Evolutionary conservation across 2,888 invertebrate species (phyloP), one percentile per base, ranked within the genome.

Genomic region (Parnassius smintheus): DNA sequence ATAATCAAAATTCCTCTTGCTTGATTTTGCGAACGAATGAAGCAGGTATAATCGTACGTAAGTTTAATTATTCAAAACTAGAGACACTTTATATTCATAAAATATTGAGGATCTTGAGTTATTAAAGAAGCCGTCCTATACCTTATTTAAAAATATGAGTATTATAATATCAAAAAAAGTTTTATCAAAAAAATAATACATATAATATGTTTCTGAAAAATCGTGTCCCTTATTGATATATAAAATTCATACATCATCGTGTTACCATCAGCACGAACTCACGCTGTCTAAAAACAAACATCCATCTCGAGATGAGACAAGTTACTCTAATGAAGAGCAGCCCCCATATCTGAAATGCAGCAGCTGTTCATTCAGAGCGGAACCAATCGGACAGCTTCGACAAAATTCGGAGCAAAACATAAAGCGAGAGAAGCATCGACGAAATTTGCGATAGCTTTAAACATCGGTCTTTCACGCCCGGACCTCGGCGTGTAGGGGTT

Each of bases 351-450:
- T 86, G 90, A 91, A 91, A 87, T 77, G 77, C 82, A 88, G 88
- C 91, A 91, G 91, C 91, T 91, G 91, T 85, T 80, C 84, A 87
- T 90, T 83, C 81, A 84, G 86, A 86, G 88, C 90, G 88, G 85
- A 88, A 89, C 91, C 84, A 83, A 91, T 91, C 83, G 83, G 75
- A 66, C 68, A 69, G 73, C 72, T 73, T 84, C 85, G 85, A 81
- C 74, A 70, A 72, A 72, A 73, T 72, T 86, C 85, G 85, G 78
- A 68, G 66, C 65, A 49, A 50, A 64, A 64, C 57, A 56, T 57
- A 60, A 45, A 45, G 42, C 42, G n/a, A 45, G 42, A 22, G n/a
- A 12, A 44, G 42, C 22, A 25, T 41, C 22, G 46, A 11, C 49
- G 60, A 50, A 55, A 44, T 54, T n/a, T 49, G 13, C 45, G 51